Base-by-base conservation (phyloP, 2,113 vertebrate species). In the Octodon degus region DNA sequence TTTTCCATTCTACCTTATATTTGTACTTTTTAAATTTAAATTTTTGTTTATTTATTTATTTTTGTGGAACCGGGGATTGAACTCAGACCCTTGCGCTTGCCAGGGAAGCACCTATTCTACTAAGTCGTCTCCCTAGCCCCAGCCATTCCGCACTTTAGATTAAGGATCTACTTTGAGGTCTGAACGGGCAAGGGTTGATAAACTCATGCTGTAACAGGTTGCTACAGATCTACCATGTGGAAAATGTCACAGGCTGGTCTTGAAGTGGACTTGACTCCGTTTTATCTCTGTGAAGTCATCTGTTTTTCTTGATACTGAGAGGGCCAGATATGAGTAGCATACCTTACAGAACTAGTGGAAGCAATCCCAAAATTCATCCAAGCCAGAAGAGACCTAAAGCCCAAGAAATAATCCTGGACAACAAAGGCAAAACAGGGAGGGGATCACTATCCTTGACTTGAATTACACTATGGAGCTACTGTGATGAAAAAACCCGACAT, bases 131-230 rank as follows among this genome's bases (percentile, higher is more conserved):
- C 43, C 43, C 43, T 6, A 43, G 43, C 43, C 2, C 11, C 53
- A 55, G 53, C 53, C 47, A 34, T n/a, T 92, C 76, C 27, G 25
- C 85, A 40, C n/a, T 92, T 97, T 58, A 96, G 81, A 81, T 96
- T 93, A 86, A 80, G n/a, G 82, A 50, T 11, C 27, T 89, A 50
- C 86, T 96, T 92, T 93, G 67, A 84, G n/a, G 10, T 91, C 62
- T 92, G 84, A 81, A 85, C 7, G 82, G 90, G 58, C 91, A 86
- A 85, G 32, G n/a, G 13, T 43, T 62, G 90, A 22, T 80, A 60
- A 90, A 63, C 92, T 93, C 12, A 85, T 76, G 72, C n/a, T 86
- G 90, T 12, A 40, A 14, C 88, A 68, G 81, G 62, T 58, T 94
- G 17, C 53, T 83, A 3, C 87, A 89, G 58, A n/a, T 32, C 11